Conservation (phyloP, 2,888 invertebrate species). For the Pegoplata infirma region DNA sequence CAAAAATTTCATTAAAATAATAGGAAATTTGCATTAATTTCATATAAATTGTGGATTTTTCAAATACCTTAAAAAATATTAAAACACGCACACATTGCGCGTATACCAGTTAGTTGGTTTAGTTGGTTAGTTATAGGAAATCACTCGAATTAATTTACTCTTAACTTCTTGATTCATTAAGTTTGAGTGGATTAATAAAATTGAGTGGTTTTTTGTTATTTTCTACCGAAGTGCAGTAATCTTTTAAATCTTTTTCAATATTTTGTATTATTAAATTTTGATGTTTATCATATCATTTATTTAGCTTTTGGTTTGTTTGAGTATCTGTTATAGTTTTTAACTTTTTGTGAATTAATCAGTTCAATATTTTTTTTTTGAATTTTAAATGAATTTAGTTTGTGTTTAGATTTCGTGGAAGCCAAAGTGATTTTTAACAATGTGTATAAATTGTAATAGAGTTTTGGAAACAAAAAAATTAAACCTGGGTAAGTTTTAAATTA, state of each 20-base stretch:
- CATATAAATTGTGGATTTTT: conserved; percentile 58
- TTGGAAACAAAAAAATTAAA: too few relatives aligned
- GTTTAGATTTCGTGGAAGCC: neutral
- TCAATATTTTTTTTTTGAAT: neutral
- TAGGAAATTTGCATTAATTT: conserved; percentile 52
- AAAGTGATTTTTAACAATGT: neutral
- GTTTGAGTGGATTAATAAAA: too few relatives aligned
- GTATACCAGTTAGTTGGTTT: conserved; percentile 4
- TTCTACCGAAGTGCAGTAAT: neutral
- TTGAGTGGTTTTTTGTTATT: neutral
- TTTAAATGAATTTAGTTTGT: conserved; percentile 15
- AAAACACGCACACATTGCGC: neutral
- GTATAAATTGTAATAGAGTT: too few relatives aligned
- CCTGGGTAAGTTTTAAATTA: too few relatives aligned
- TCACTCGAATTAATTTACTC: neutral
- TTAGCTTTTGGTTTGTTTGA: too few relatives aligned
- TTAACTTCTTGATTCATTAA: neutral
- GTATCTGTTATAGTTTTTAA: neutral
- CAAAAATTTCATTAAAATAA: conserved; percentile 18
- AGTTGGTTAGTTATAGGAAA: neutral
- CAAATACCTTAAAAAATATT: conserved; percentile 15
- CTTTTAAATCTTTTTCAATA: neutral
- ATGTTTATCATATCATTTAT: neutral
- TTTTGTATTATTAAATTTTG: neutral
- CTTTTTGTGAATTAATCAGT: neutral